phyloP scores from a whole-genome alignment of 2,888 invertebrate genomes.

The Callyntrura sp. region DNA sequence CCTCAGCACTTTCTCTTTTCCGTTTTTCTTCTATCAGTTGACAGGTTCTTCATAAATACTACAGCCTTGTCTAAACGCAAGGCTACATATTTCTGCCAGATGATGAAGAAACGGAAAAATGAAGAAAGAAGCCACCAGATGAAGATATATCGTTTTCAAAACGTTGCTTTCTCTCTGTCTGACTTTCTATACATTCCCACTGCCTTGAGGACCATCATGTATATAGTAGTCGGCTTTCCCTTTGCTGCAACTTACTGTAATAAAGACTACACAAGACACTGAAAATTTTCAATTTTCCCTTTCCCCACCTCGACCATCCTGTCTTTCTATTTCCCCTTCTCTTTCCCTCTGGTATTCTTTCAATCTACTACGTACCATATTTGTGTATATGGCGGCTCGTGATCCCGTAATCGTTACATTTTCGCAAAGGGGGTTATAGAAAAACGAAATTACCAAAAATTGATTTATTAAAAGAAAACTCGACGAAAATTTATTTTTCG shows the following conservation, averaged over 20 bases:
- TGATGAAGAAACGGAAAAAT: conserved; percentile 26
- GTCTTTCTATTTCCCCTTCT: background rate
- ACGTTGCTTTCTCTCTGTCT: conserved; percentile 22
- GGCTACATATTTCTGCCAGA: background rate
- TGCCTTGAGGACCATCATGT: conserved; percentile 8
- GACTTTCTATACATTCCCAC: conserved; percentile 15
- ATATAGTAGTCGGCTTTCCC: too few species aligned
- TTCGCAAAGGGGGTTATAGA: background rate
- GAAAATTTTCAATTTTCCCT: conserved; percentile 57
- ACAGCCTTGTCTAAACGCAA: too few species aligned
- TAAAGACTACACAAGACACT: conserved; percentile 14
- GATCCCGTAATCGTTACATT: background rate
- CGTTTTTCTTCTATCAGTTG: background rate
- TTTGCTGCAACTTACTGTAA: background rate
- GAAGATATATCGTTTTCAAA: conserved; percentile 65
- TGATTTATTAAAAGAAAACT: conserved; percentile 50
- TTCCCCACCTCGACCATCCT: conserved; percentile 4
- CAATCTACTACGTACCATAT: background rate
- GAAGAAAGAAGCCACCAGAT: conserved; percentile 20
- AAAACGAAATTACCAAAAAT: conserved; percentile 34
- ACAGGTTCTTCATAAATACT: too few species aligned
- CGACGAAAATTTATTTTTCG: conserved; percentile 32
- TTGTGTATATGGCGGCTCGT: background rate
- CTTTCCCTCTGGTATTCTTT: conserved; percentile 35
- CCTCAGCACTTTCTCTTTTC: background rate